Conservation (phyloP, 2,797 vertebrate species). For the Acanthiza pusilla region DNA sequence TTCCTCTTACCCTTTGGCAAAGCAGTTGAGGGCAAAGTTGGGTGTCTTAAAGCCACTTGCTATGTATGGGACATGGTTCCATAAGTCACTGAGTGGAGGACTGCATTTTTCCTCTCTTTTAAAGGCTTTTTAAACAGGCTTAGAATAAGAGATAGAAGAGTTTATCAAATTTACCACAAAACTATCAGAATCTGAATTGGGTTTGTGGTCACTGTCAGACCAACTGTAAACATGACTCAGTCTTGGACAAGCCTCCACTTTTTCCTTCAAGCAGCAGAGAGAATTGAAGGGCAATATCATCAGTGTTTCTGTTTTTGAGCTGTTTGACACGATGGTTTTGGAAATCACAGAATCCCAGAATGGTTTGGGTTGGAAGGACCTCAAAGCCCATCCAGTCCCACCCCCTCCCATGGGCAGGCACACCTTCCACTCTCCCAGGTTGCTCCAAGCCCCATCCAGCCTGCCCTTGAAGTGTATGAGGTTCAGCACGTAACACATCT, state of each 20-base stretch:
- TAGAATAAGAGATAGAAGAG: background rate
- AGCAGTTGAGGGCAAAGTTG: background rate
- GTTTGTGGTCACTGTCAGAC: background rate
- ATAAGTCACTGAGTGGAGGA: background rate
- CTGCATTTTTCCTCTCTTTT: background rate
- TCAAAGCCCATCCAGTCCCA: background rate
- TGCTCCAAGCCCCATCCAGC: background rate
- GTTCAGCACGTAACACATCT: background rate
- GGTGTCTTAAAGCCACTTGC: background rate
- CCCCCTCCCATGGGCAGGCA: no score
- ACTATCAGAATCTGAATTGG: background rate
- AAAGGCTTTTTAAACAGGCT: background rate
- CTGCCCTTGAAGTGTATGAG: background rate
- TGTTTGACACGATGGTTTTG: background rate
- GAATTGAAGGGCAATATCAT: background rate
- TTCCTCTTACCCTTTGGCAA: background rate
- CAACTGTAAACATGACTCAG: background rate
- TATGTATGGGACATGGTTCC: background rate
- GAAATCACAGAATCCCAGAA: background rate
- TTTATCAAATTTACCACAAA: background rate
- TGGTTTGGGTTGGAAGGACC: background rate
- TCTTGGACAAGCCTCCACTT: background rate
- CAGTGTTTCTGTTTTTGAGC: background rate
- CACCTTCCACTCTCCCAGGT: background rate
- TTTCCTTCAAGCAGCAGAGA: background rate